Base-by-base conservation (phyloP, 2,888 invertebrate genomes). In the Drosophila engyochracea region DNA sequence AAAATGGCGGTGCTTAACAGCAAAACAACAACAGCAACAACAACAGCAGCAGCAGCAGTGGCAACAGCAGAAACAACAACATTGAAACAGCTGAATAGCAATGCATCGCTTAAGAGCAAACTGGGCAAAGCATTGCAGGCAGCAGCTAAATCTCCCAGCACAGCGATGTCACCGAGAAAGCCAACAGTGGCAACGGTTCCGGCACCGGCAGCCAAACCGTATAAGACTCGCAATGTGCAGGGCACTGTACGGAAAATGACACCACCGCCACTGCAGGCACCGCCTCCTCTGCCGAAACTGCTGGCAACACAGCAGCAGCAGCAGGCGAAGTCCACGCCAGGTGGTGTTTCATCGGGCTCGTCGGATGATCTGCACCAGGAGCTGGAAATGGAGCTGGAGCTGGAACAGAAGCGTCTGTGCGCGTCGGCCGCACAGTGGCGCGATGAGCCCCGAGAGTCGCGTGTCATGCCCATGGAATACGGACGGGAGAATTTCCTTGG, bases 401-500 rank as follows among this genome's bases (percentile, higher is more conserved):
- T 83, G 12, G 81, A 85, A 44, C 85, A 85, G 52, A 72, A 80
- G 49, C 71, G 85, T 16, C 67, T 81, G 65, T 67, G 71, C 52
- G 79, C 87, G 60, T 81, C 85, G 22, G 85, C 83, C 2, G 85
- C 82, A 10, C 84, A 86, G 73, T 79, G 90, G 75, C 86, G 91
- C 1, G 91, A 91, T 31, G 92, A 92, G 58, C 90, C 91, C 0
- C 74, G 84, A 6, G 91, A 91, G 49, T 76, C 68, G 1, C 90
- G 88, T 28, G 79, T 81, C 2, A 52, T 72, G 52, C 86, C 92
- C 9, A 70, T 75, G 0, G 92, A 92, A 49, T 91, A 92, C 55
- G 91, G 91, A 0, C 92, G 92, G 57, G 93, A 93, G 74, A 70
- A 80, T 65, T 93, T 93, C 71, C 83, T 93, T 39, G 76, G 88